phyloP scores from a whole-genome alignment of 2,888 invertebrate species.

The Nemoura dubitans region DNA sequence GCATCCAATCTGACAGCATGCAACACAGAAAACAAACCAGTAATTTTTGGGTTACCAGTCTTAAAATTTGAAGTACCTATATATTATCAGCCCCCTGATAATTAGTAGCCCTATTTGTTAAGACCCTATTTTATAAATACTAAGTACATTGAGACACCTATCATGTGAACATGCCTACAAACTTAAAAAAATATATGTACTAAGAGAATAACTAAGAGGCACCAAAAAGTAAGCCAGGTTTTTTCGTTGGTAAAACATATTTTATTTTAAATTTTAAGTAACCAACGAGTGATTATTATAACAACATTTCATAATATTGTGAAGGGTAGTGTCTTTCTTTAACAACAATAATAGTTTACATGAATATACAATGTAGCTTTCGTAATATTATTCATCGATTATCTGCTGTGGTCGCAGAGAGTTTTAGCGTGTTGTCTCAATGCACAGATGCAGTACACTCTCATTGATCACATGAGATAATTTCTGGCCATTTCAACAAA shows the following conservation, averaged over 20 bases:
- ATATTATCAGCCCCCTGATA: no score
- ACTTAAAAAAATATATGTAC: no score
- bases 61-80: no score
- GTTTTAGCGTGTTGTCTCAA: not conserved
- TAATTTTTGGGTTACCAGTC: not conserved
- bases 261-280: conserved; percentile 32
- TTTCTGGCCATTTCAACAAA: not conserved
- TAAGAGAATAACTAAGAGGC: not conserved
- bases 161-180: no score
- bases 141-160: not conserved
- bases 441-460: not conserved
- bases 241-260: conserved; percentile 42
- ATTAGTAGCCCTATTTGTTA: no score
- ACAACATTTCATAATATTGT: conserved; percentile 42
- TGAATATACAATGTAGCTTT: conserved; percentile 34
- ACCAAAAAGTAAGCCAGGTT: not conserved
- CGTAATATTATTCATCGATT: conserved; percentile 15
- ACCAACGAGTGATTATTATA: conserved; percentile 41
- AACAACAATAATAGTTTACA: conserved; percentile 44
- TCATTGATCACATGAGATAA: conserved; percentile 7
- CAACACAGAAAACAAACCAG: not conserved
- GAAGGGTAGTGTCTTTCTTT: conserved; percentile 37
- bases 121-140: no score
- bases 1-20: not conserved
- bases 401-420: conserved; percentile 24